These are phyloP conservation scores for Apotomis turbidana DNA, from an alignment of 2,888 invertebrate species.

Conservation along the genomic window DNA sequence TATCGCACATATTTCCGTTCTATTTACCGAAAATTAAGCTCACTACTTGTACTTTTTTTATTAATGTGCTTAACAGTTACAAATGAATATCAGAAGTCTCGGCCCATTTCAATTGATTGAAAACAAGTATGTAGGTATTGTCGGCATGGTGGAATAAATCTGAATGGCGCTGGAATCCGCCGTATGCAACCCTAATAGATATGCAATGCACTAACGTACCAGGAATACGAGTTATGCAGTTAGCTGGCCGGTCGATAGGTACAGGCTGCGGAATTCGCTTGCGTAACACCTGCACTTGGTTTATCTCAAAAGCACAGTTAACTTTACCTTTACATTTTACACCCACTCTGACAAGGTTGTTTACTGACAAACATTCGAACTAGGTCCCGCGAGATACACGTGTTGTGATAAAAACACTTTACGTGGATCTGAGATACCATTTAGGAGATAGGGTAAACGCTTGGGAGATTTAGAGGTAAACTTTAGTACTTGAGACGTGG, in stretches of 20 bases:
- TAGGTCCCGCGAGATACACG: constrained; percentile 46
- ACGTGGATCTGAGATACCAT: constrained; percentile 23
- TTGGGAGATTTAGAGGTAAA: neutral
- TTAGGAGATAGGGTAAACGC: constrained; percentile 17
- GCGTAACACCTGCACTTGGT: constrained; percentile 68
- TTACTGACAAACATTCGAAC: constrained; percentile 56
- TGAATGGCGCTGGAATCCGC: constrained; percentile 16
- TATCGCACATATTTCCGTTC: no score
- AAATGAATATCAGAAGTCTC: neutral
- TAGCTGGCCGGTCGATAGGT: constrained; percentile 66
- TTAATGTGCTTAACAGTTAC: no score
- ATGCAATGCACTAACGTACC: constrained; percentile 35
- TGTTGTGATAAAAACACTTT: constrained; percentile 45
- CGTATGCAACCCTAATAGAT: constrained; percentile 18
- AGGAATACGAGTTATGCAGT: constrained; percentile 49
- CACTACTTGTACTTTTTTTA: no score
- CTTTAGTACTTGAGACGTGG: neutral
- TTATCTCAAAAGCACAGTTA: constrained; percentile 69
- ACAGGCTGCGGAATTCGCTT: constrained; percentile 62
- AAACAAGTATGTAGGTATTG: neutral
- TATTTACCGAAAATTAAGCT: no score
- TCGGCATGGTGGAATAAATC: constrained; percentile 16
- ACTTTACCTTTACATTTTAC: constrained; percentile 54
- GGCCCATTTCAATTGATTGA: neutral
- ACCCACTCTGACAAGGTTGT: constrained; percentile 59